These are phyloP conservation scores for Mesembrinibis cayennensis DNA, from an alignment of 2,113 vertebrate genomes.

Conservation along the genomic window DNA sequence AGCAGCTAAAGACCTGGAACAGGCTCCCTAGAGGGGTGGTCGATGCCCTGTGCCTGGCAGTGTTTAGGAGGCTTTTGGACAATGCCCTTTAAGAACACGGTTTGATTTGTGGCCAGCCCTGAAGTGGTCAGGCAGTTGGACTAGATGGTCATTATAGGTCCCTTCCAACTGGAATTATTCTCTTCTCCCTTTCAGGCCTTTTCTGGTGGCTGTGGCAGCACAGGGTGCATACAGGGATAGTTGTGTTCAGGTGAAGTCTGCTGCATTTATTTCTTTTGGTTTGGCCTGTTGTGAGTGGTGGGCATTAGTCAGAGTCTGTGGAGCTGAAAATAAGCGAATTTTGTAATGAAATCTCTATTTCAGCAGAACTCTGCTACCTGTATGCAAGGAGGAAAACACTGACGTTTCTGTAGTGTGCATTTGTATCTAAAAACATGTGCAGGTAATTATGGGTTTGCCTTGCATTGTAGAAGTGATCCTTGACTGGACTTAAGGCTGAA, in stretches of 20 bases:
- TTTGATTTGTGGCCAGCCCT: not conserved
- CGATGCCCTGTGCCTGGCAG: not conserved
- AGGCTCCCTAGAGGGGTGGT: not conserved
- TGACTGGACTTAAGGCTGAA: not conserved
- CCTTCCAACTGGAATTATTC: not conserved
- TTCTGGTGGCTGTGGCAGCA: rapidly evolving
- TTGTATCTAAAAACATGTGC: not conserved
- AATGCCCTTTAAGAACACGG: rapidly evolving
- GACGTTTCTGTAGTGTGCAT: not conserved
- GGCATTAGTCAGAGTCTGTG: no score
- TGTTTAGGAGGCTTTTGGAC: not conserved
- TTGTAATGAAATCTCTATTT: not conserved
- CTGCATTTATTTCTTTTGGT: not conserved
- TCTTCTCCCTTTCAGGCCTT: not conserved
- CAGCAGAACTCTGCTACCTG: not conserved
- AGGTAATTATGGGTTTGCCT: not conserved
- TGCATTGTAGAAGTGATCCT: not conserved
- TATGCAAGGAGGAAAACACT: not conserved
- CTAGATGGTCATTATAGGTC: not conserved
- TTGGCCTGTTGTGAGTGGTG: not conserved
- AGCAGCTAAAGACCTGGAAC: not conserved
- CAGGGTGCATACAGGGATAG: rapidly evolving
- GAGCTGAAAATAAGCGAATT: not conserved
- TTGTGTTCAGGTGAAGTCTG: rapidly evolving
- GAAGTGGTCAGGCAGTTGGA: not conserved